A percentile compares a stretch with the other conserved stretches of the same genome.
Evolutionary conservation across 2,797 vertebrate species (phyloP).

Genomic region (Microchirus variegatus): DNA sequence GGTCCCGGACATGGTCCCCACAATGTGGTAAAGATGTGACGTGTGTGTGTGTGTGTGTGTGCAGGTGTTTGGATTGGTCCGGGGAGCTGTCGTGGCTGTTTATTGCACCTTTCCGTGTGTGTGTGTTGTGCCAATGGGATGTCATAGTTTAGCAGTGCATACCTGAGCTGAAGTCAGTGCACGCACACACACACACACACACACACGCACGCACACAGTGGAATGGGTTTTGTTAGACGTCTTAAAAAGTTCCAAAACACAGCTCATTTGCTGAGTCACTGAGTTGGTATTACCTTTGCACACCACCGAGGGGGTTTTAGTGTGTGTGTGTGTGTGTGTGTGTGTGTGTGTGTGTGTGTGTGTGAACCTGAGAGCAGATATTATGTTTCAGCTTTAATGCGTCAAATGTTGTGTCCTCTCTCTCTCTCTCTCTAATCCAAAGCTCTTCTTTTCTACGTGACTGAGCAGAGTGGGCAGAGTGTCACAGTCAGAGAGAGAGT

Average conservation of each 20-base stretch:
- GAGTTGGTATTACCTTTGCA: conserved; percentile 34
- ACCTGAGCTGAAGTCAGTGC: conserved; percentile 26
- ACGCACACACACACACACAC: conserved; percentile 20
- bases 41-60: conserved; percentile 4
- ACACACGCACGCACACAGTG: no score
- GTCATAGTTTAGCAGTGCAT: conserved; percentile 39
- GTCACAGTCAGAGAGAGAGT: conserved; percentile 21
- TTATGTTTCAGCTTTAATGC: conserved; percentile 33
- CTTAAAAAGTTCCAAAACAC: conserved; percentile 40
- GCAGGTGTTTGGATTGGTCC: conserved; percentile 16
- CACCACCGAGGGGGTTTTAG: conserved; percentile 12
- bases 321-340: conserved; percentile 2
- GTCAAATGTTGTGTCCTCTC: neutral
- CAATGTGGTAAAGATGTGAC: no score
- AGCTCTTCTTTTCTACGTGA: conserved; percentile 23
- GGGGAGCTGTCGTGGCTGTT: conserved; percentile 43
- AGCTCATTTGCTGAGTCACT: conserved; percentile 69
- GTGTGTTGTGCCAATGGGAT: conserved; percentile 33
- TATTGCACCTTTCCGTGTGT: conserved; percentile 40
- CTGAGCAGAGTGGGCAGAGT: conserved; percentile 34
- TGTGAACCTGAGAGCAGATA: conserved; percentile 40
- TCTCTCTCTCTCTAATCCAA: conserved; percentile 31
- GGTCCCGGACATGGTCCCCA: no score
- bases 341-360: conserved; percentile 12
- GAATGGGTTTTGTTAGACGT: conserved; percentile 25